Conservation (phyloP, 2,888 invertebrate genomes). For the Cylindroiulus punctatus region DNA sequence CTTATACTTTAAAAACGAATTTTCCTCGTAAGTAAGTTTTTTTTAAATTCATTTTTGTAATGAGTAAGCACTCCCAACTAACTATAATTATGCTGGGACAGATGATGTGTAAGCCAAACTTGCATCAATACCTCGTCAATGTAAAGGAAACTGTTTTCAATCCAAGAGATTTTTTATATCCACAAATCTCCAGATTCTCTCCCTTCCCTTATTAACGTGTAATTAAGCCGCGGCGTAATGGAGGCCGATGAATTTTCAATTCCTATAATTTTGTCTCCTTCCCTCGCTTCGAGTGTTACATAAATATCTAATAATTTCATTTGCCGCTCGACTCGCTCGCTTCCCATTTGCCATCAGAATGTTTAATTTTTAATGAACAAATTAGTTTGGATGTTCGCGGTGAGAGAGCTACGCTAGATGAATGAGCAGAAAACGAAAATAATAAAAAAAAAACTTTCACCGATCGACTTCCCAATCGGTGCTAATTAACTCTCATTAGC, state of each 20-base stretch:
- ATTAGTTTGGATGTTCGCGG: constrained; percentile 17
- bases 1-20: no score
- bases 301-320: constrained; percentile 47
- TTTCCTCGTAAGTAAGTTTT: no score
- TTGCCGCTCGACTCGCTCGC: constrained; percentile 16
- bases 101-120: not conserved
- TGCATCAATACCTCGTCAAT: not conserved
- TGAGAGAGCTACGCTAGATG: not conserved
- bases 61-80: no score
- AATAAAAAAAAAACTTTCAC: not conserved
- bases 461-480: constrained; percentile 43
- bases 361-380: constrained; percentile 45
- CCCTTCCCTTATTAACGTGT: not conserved
- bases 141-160: constrained; percentile 4
- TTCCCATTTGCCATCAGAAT: not conserved
- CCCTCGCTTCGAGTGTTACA: constrained; percentile 37
- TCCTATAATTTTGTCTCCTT: constrained; percentile 30
- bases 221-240: not conserved
- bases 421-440: not conserved
- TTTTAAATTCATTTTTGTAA: no score
- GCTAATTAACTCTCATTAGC: constrained; percentile 45
- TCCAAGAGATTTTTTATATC: not conserved
- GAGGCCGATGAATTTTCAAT: constrained; percentile 39
- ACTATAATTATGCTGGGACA: no score
- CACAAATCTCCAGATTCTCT: not conserved